Evolutionary conservation across 2,888 invertebrate species (phyloP), one percentile per base, ranked within the genome.

Genomic region (Drosophila fungiperda): DNA sequence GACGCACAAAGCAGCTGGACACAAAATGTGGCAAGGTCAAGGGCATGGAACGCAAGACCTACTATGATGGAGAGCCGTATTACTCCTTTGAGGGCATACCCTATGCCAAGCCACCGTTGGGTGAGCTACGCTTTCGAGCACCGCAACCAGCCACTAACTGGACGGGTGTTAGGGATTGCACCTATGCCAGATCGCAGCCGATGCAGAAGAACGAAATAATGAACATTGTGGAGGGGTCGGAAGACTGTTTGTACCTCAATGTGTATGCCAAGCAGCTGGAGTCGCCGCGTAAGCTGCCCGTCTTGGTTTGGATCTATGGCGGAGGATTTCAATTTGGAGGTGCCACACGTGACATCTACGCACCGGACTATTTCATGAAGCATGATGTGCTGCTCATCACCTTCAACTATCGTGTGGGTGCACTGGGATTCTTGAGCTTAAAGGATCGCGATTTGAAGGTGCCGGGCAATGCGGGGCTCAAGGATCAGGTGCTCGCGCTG

Each of bases 231-330:
- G 76, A 85, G 12, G 94, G 94, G 1, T 89, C 92, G 3, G 94
- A 95, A 88, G 94, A 94, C 74, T 95, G 94, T 72, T 82, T 94
- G 1, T 93, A 93, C 76, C 80, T 94, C 17, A 94, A 94, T 84
- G 92, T 94, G 0, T 93, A 90, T 63, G 84, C 80, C 0, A 92
- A 91, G 67, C 76, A 83, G 54, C 84, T 93, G 75, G 76, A 60
- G 65, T 76, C 53, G 26, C 67, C n/a, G 49, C 83, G 65, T 62
- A 82, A 80, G 1, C 62, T 91, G 36, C 93, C 93, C 0, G 93
- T 94, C 0, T 92, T 94, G 93, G 92, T 94, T 0, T 94, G 92
- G 91, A 93, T 94, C 53, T 93, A 93, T 77, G 94, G 94, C 3
- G 94, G 94, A 0, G 94, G 92, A 12, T 94, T 93, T 80, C 92